Evolutionary conservation across 2,797 vertebrate genomes (phyloP), one percentile per base, ranked within the genome.

Genomic region (Xiphorhynchus erythropygius): DNA sequence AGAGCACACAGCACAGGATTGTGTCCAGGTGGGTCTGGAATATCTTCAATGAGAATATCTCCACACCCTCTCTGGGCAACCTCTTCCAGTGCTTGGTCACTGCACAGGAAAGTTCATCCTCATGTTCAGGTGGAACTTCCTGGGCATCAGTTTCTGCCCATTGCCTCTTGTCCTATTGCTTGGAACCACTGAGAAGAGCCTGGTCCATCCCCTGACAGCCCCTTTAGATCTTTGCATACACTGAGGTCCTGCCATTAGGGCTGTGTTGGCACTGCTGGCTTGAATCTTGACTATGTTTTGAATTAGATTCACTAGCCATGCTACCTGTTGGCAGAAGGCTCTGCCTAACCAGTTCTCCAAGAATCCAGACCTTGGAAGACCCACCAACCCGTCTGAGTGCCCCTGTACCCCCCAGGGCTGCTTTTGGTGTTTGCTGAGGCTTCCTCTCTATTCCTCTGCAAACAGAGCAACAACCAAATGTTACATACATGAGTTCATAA

Each of bases 401-500:
- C 42, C 49, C 56, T 0, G 0, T 39, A 27, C 13, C 16, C 0
- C 0, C 47, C 56, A 64, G 33, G 28, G 32, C 37, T 46, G 24
- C 1, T 28, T 41, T 3, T 13, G 17, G 30, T 2, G 0, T 35
- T 41, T 52, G 55, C 28, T 24, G 50, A 25, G 16, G 7, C 5
- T 84, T 32, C 42, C 15, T 52, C 30, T 80, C 30, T 22, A 2
- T 57, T 55, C 47, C 50, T 55, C 24, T 14, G 53, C 19, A 46
- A 91, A 42, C 30, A 60, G 62, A 91, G 63, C 3, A 1, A 14
- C 68, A 22, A 27, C 30, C 35, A 55, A 56, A 42, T 2, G 1
- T 32, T 50, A 13, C 4, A n/a, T 4, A 35, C 4, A 21, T 1
- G 3, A 80, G 22, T 28, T 53, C 9, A 17, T 79, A 52, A 84